Evolutionary conservation across 2,888 invertebrate genomes (phyloP).

Genomic region (Chrysodeixis includens): DNA sequence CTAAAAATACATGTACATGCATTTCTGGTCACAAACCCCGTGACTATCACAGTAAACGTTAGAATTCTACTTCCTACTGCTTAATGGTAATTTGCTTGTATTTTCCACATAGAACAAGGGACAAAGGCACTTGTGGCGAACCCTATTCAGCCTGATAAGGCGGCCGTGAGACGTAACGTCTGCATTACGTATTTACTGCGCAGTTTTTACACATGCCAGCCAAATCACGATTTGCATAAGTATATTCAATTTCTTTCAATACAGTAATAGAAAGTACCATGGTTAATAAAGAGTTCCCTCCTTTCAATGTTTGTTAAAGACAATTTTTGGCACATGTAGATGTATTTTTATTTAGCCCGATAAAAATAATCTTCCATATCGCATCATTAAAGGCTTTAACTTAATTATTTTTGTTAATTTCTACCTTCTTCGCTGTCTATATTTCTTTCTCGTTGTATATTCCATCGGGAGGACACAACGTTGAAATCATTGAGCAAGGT

Average conservation of each 20-base stretch:
- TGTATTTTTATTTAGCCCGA: background rate
- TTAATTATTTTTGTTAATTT: background rate
- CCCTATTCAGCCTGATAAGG: conserved; percentile 37
- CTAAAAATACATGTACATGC: background rate
- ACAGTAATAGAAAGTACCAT: background rate
- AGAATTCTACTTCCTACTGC: conserved; percentile 35
- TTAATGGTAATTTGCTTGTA: conserved; percentile 24
- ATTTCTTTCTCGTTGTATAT: background rate
- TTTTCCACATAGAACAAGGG: conserved; percentile 43
- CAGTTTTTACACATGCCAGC: conserved; percentile 38
- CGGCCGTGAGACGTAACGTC: conserved; percentile 41
- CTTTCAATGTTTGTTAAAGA: background rate
- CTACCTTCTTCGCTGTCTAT: background rate
- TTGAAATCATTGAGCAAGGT: conserved; percentile 20
- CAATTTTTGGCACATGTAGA: background rate
- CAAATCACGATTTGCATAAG: conserved; percentile 23
- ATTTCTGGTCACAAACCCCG: conserved; percentile 18
- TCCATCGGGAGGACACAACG: conserved; percentile 11
- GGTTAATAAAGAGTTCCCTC: no score
- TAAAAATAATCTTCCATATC: background rate
- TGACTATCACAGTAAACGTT: conserved; percentile 8
- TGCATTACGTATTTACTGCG: conserved; percentile 37
- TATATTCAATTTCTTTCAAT: background rate
- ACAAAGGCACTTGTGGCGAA: conserved; percentile 37
- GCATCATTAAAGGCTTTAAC: background rate